Conservation (phyloP, 1,140 invertebrate genomes). For the Heliconius hermathena region DNA sequence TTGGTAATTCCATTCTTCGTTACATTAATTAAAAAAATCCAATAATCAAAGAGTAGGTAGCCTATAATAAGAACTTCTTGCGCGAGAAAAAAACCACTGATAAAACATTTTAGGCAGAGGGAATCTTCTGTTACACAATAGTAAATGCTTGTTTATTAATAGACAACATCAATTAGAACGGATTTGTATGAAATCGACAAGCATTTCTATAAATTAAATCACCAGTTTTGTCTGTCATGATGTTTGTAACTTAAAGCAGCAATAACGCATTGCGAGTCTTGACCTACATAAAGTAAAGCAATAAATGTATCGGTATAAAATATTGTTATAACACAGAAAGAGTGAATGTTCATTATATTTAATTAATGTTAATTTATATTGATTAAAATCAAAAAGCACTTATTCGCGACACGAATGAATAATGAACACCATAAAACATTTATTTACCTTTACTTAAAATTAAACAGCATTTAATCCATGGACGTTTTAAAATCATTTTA, state of each 20-base stretch:
- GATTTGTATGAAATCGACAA: neutral
- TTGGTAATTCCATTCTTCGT: neutral
- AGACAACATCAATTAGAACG: neutral
- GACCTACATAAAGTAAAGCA: slow-evolving; percentile 17
- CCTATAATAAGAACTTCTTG: too few species aligned
- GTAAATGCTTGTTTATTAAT: neutral
- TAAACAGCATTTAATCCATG: neutral
- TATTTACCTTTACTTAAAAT: slow-evolving; percentile 20
- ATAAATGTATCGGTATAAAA: slow-evolving; percentile 11
- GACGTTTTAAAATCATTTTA: neutral
- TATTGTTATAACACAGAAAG: slow-evolving; percentile 1
- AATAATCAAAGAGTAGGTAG: too few species aligned
- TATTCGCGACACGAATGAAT: slow-evolving; percentile 31
- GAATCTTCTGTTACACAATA: too few species aligned
- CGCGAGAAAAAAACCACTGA: too few species aligned
- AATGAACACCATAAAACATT: slow-evolving; percentile 33
- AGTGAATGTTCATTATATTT: slow-evolving; percentile 26
- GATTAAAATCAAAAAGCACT: slow-evolving; percentile 33
- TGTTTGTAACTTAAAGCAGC: neutral
- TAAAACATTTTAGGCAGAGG: too few species aligned
- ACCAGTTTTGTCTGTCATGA: neutral
- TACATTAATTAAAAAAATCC: neutral
- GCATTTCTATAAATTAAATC: neutral
- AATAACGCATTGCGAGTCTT: slow-evolving; percentile 19
- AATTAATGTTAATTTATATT: slow-evolving; percentile 36